Evolutionary conservation across 2,113 vertebrate species (phyloP).

Genomic region (Mus spicilegus): DNA sequence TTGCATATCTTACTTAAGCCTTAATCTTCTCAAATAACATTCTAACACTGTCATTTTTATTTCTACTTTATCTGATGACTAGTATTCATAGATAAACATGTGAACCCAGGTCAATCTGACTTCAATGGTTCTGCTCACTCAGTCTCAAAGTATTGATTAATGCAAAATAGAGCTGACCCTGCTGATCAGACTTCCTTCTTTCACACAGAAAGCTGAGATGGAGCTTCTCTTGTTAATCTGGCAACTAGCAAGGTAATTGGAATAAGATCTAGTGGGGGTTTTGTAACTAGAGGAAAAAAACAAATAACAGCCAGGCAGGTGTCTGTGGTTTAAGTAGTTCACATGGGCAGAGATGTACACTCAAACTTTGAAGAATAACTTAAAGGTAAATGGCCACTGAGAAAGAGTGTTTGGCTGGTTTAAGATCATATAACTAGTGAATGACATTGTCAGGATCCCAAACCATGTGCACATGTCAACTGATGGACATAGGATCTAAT

Average conservation of each 20-base stretch:
- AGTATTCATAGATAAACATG: slow-evolving; percentile 16
- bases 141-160: neutral
- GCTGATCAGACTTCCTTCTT: neutral
- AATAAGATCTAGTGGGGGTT: neutral
- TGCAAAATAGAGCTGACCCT: neutral
- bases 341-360: neutral
- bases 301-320: neutral
- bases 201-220: neutral
- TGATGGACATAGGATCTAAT: too few species aligned
- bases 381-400: neutral
- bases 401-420: neutral
- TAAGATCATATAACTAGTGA: neutral
- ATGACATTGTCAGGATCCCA: neutral
- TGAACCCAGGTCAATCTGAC: neutral
- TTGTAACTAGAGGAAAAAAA: neutral
- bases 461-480: too few species aligned
- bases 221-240: neutral
- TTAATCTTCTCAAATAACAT: neutral
- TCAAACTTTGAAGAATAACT: neutral
- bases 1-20: neutral
- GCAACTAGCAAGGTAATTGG: neutral
- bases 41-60: neutral
- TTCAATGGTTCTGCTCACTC: neutral
- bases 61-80: neutral
- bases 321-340: neutral